phyloP scores from a whole-genome alignment of 2,113 vertebrate species.

The Corynorhinus townsendii region DNA sequence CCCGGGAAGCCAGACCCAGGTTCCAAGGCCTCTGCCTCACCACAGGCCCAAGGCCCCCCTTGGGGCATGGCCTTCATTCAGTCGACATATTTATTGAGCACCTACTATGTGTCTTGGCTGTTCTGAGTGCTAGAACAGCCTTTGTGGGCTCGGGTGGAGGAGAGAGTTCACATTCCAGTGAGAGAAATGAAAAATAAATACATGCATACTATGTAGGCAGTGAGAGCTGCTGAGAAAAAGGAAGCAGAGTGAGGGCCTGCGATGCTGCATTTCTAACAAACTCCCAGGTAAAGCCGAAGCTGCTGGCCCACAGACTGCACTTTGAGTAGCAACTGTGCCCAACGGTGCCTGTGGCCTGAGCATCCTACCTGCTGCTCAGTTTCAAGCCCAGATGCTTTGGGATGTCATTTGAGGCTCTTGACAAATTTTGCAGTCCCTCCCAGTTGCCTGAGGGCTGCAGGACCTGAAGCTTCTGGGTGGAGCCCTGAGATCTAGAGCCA shows the following conservation, averaged over 20 bases:
- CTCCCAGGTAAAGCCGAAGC: not conserved
- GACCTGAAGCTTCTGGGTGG: not conserved
- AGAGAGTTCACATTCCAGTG: not conserved
- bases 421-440: not conserved
- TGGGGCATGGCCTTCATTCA: fast-evolving
- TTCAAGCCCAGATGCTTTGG: not conserved
- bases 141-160: too few relatives aligned
- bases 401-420: not conserved
- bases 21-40: not conserved
- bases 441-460: not conserved
- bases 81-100: not conserved
- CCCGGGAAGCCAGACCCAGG: not conserved
- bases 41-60: not conserved
- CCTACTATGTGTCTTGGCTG: not conserved
- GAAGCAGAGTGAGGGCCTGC: too few relatives aligned
- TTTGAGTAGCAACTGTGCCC: not conserved
- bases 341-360: not conserved
- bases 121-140: not conserved
- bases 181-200: too few relatives aligned
- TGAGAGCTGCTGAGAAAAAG: not conserved
- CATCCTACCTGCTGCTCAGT: not conserved
- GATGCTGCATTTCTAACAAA: not conserved
- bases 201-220: fast-evolving
- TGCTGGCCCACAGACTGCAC: not conserved
- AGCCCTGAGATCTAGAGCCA: not conserved